Base-by-base conservation (phyloP, 1,140 invertebrate species). In the Calephelis virginiensis region DNA sequence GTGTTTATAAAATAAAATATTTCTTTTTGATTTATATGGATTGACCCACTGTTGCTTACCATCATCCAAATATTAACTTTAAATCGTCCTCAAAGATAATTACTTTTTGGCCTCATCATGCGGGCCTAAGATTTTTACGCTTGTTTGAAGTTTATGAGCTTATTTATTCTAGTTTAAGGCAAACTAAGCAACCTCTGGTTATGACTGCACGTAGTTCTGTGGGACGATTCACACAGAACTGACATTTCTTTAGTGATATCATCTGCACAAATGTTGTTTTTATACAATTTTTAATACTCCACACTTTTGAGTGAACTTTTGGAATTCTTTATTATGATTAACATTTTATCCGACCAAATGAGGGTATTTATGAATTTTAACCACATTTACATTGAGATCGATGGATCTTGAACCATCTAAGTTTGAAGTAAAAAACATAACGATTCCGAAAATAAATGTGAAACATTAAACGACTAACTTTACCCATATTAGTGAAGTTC, bases 231-330 rank as follows among this genome's bases (percentile, higher is more conserved):
- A 61, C 45, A 64, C 49, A 61, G 67, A 66, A 49, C 64, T 53
- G 50, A 61, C n/a, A 67, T 63, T 63, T 49, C 63, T 53, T 67
- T 53, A 63, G 67, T 77, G 70, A 74, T 69, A 76, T 68, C 67
- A 73, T 72, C 69, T 70, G 79, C 76, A 80, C 80, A 82, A 78
- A 73, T 67, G 74, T 76, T 83, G 78, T 83, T 81, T 80, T 80
- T 83, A 78, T 83, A 85, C 75, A 78, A 70, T 70, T 80, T 85
- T 86, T 86, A 82, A 80, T 84, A 89, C 77, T 85, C 80, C 73
- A 73, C 67, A 81, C 75, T 82, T 84, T 83, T 81, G 79, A 76
- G 74, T 82, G 78, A 79, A 64, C 64, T 80, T 81, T 86, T 84
- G 76, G 72, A 80, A 68, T 66, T 63, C 70, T 75, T 70, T 72